A percentile compares a stretch with the other conserved stretches of the same genome.
phyloP scores from a whole-genome alignment of 2,113 vertebrate genomes.

The Phoenicopterus ruber region DNA sequence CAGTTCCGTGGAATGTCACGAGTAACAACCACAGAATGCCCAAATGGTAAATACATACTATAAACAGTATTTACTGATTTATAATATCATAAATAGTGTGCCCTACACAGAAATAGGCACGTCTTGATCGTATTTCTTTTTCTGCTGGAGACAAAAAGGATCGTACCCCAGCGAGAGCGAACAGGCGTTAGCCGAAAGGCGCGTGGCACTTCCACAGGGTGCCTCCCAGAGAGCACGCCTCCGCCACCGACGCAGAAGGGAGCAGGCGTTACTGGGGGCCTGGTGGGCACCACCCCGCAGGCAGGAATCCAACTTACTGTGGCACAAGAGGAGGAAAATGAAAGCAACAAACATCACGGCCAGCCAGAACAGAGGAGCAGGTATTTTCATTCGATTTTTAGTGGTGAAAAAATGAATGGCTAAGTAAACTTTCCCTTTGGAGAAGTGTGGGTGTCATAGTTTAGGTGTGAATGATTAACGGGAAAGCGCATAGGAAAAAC shows the following conservation, averaged over 20 bases:
- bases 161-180: neutral
- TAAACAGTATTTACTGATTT: neutral
- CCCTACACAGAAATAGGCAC: neutral
- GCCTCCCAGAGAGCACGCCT: neutral
- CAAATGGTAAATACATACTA: neutral
- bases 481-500: fast-evolving
- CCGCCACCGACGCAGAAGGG: neutral
- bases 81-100: neutral
- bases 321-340: neutral
- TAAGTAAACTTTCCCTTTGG: neutral
- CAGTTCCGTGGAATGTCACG: neutral
- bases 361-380: neutral
- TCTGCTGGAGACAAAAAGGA: neutral
- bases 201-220: too few species aligned
- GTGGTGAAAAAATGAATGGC: neutral
- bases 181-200: neutral
- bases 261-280: neutral
- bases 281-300: neutral
- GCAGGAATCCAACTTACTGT: neutral
- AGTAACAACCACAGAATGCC: neutral
- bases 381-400: neutral
- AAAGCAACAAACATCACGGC: neutral
- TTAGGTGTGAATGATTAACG: neutral
- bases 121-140: neutral
- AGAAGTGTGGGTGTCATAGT: neutral